Evolutionary conservation across 2,797 vertebrate genomes (phyloP).

Genomic region (Sebastes iracundus): DNA sequence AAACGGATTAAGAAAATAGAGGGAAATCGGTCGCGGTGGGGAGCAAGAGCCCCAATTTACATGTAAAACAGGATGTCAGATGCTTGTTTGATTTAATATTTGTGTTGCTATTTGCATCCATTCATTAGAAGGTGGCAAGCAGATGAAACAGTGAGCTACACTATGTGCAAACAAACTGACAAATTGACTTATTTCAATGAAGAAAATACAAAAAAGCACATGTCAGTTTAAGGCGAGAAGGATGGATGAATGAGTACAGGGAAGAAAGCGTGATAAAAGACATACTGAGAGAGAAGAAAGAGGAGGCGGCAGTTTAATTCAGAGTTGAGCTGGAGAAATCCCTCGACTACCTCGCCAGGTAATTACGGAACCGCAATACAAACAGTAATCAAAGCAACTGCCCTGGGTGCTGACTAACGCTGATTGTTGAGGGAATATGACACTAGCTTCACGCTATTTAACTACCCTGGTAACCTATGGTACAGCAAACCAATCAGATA

Average conservation of each 20-base stretch:
- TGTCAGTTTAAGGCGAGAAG: not conserved
- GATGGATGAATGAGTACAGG: not conserved
- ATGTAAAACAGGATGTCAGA: conserved; percentile 37
- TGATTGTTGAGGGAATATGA: conserved; percentile 42
- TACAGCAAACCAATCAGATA: not conserved
- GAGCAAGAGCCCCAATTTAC: conserved; percentile 18
- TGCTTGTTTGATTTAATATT: conserved; percentile 8
- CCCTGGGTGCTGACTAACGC: conserved; percentile 31
- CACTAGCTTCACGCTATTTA: not conserved
- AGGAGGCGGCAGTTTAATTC: not conserved
- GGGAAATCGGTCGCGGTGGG: not conserved
- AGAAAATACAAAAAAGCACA: not conserved
- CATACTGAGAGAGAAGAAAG: not conserved
- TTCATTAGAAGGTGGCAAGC: not conserved
- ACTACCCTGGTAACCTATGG: not conserved
- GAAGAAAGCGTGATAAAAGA: not conserved
- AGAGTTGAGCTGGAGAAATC: conserved; percentile 12
- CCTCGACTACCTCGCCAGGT: conserved; percentile 20
- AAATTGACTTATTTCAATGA: not conserved
- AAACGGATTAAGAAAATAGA: not conserved
- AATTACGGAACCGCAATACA: conserved; percentile 47
- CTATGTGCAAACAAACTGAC: not conserved
- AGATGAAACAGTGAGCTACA: conserved; percentile 11
- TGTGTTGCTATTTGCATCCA: conserved; percentile 5
- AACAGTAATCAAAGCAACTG: conserved; percentile 42